These are phyloP conservation scores for Pseudococcus jackbeardsleyi DNA, from an alignment of 2,888 invertebrate genomes.

Conservation along the genomic window DNA sequence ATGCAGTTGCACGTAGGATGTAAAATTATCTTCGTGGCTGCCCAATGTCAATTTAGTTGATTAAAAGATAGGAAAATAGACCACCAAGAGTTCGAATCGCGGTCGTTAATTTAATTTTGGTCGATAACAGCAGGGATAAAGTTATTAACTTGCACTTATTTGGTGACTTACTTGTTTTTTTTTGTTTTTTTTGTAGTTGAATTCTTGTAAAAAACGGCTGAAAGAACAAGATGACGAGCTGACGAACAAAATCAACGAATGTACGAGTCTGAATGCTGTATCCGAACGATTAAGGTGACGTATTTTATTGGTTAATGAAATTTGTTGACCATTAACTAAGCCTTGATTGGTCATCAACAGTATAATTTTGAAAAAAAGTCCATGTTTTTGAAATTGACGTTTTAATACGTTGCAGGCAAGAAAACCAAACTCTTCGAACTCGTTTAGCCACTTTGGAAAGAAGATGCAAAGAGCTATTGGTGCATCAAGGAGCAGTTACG, in stretches of 20 bases:
- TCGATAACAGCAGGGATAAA: neutral
- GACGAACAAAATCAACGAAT: slow-evolving; percentile 80
- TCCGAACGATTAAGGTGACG: slow-evolving; percentile 83
- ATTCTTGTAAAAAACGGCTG: slow-evolving; percentile 67
- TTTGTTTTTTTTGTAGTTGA: slow-evolving; percentile 50
- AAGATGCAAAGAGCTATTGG: slow-evolving; percentile 76
- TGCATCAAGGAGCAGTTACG: slow-evolving; percentile 79
- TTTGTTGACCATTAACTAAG: slow-evolving; percentile 66
- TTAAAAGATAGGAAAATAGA: neutral
- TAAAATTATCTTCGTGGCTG: neutral
- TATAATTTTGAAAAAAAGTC: too few species aligned
- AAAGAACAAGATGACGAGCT: slow-evolving; percentile 74
- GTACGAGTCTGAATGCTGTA: slow-evolving; percentile 82
- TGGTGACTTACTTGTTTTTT: neutral
- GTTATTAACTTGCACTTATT: neutral
- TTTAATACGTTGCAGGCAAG: slow-evolving; percentile 72
- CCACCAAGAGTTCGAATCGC: slow-evolving; percentile 7
- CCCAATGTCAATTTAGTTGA: neutral
- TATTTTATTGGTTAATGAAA: neutral
- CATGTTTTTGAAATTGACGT: too few species aligned
- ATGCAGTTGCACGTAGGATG: neutral
- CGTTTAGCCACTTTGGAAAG: slow-evolving; percentile 77
- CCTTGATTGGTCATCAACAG: too few species aligned
- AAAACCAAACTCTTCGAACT: slow-evolving; percentile 78
- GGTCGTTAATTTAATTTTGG: neutral